Percentiles rank a stretch among this genome's conserved stretches.
Conservation (phyloP, 1,140 invertebrate genomes). For the Artemia franciscana region DNA sequence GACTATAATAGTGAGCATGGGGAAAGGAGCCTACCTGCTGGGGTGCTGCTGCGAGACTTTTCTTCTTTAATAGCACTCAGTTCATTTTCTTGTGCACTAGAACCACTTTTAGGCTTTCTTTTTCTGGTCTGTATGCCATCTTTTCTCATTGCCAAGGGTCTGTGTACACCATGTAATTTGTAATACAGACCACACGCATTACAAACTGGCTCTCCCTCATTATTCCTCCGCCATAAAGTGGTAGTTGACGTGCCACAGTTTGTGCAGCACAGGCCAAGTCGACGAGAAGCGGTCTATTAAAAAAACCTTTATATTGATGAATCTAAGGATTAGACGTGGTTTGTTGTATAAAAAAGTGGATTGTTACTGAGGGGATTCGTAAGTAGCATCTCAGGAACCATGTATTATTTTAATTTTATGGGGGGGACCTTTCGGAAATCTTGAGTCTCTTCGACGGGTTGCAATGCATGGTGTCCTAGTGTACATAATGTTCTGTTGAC, state of each 20-base stretch:
- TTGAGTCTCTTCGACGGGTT: too few species aligned
- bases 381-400: too few species aligned
- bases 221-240: constrained; percentile 73
- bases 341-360: too few species aligned
- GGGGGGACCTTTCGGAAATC: too few species aligned
- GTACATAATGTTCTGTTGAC: too few species aligned
- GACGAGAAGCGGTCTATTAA: constrained; percentile 56
- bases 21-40: not conserved
- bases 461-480: too few species aligned
- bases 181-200: constrained; percentile 84
- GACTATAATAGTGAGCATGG: too few species aligned
- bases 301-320: too few species aligned
- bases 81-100: not conserved
- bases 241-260: constrained; percentile 83
- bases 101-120: constrained; percentile 56
- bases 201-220: constrained; percentile 75
- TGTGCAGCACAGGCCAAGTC: constrained; percentile 71
- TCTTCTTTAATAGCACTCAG: not conserved
- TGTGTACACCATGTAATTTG: constrained; percentile 68
- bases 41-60: not conserved
- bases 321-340: too few species aligned
- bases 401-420: too few species aligned
- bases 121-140: constrained; percentile 88
- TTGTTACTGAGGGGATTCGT: too few species aligned
- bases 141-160: constrained; percentile 82